Base-by-base conservation (phyloP, 1,140 invertebrate species). In the Pseudoatta argentina region DNA sequence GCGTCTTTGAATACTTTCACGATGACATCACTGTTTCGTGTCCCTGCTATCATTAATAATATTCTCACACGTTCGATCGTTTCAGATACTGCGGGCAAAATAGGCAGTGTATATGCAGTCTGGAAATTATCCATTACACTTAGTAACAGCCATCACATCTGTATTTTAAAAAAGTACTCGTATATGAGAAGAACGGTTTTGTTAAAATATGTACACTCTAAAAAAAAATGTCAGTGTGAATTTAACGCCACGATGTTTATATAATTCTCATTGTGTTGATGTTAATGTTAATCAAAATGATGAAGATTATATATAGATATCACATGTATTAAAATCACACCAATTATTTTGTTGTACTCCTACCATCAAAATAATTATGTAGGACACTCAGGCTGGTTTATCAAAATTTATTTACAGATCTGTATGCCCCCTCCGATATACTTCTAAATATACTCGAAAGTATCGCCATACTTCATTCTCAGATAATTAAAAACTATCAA, bases 1-100 rank as follows among this genome's bases (percentile, higher is more conserved):
- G 55, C 57, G 39, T 86, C 71, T 24, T 24, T 57, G 48, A n/a
- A 72, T 76, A 39, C 18, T 39, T 57, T 48, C 51, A 10, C 21
- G 24, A 51, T 57, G 39, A 34, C 61, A 66, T 69, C 66, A 87
- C 27, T 39, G 39, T 57, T 77, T 34, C 30, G 6, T 16, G 16
- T 16, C 3, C 1, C 18, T 39, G 44, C 63, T 18, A 57, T 75
- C 12, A 24, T n/a, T 67, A n/a, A 61, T 48, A 59, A 82, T 61
- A 48, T 48, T 21, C 51, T 27, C 10, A 59, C 21, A 44, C n/a
- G 30, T 24, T n/a, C 39, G 21, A 44, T 77, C 59, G 14, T 48
- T 63, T 30, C 18, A 48, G 7, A 24, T 21, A 51, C 4, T 4
- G 16, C 7, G n/a, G n/a, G n/a, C 34, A 51, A 14, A 55, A 67